Conservation (phyloP, 2,113 vertebrate genomes). For the Ahaetulla prasina region DNA sequence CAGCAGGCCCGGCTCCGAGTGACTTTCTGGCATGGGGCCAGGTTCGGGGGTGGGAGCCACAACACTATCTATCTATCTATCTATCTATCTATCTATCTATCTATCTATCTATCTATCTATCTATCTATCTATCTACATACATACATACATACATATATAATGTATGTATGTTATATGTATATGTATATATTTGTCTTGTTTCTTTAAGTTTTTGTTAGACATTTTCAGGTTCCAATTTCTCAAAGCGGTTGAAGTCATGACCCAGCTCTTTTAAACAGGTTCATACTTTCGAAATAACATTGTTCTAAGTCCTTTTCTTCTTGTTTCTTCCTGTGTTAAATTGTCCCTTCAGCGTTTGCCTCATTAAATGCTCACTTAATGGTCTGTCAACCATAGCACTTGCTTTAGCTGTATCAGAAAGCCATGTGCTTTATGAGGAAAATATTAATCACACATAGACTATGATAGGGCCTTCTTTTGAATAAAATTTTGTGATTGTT, state of each 20-base stretch:
- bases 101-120: too few species aligned
- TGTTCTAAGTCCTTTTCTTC: neutral
- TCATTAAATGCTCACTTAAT: neutral
- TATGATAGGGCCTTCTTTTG: neutral
- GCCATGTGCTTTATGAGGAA: neutral
- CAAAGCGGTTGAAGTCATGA: neutral
- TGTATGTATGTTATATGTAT: too few species aligned
- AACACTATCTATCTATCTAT: too few species aligned
- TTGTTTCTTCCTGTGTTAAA: neutral
- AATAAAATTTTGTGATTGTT: neutral
- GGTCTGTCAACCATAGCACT: neutral
- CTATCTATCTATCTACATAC: too few species aligned
- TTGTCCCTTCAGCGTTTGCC: neutral
- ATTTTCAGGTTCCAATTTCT: neutral
- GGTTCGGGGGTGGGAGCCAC: too few species aligned
- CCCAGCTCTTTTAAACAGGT: neutral
- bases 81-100: too few species aligned
- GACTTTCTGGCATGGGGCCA: too few species aligned
- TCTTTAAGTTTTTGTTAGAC: neutral
- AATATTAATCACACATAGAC: neutral
- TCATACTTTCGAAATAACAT: neutral
- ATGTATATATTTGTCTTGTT: neutral
- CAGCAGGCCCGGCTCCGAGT: too few species aligned
- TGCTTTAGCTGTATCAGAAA: neutral
- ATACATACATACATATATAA: too few species aligned